Base-by-base conservation (phyloP, 2,113 vertebrate species). In the Cochlearius cochlearius region DNA sequence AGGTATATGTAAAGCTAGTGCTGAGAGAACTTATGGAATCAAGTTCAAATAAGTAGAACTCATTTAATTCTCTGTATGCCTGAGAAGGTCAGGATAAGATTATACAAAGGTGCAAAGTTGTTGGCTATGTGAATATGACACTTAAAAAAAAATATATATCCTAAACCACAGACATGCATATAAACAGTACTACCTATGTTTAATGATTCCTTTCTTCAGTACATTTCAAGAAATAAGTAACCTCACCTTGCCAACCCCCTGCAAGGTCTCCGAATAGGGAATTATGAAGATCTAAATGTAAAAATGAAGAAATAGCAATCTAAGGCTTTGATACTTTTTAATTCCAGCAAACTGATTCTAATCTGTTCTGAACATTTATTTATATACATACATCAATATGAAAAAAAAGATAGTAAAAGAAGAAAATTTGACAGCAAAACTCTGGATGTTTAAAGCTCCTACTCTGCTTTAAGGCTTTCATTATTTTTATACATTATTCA, bases 401-500 rank as follows among this genome's bases (percentile, higher is more conserved):
- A 69, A 72, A 69, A 84, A 43, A 43, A 43, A 12, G 27, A 83
- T 22, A 68, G 18, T 26, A 72, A 58, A 63, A 89, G 66, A 80
- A 87, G 75, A 88, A 79, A 96, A 91, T 21, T 7, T n/a, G 91
- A 79, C 86, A 64, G 64, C 23, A 68, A 95, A 93, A 50, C 38
- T 92, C 95, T 79, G 85, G 78, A 67, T 96, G 90, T 96, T 90
- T 88, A 94, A 94, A 96, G 79, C 59, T 87, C 90, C 91, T 86
- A 34, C 79, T 95, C 95, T 87, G 72, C 91, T 94, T 95, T 90
- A 96, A 96, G 92, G 52, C 20, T 88, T 96, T 79, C 43, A 79
- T 88, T 97, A 95, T 96, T 97, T 94, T 95, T 94, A 94, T 92
- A 95, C 93, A 92, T 95, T 86, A 96, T 93, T 95, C 36, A 97